A percentile compares a stretch with the other conserved stretches of the same genome.
phyloP scores from a whole-genome alignment of 2,113 vertebrate genomes.

The Columba janthina region DNA sequence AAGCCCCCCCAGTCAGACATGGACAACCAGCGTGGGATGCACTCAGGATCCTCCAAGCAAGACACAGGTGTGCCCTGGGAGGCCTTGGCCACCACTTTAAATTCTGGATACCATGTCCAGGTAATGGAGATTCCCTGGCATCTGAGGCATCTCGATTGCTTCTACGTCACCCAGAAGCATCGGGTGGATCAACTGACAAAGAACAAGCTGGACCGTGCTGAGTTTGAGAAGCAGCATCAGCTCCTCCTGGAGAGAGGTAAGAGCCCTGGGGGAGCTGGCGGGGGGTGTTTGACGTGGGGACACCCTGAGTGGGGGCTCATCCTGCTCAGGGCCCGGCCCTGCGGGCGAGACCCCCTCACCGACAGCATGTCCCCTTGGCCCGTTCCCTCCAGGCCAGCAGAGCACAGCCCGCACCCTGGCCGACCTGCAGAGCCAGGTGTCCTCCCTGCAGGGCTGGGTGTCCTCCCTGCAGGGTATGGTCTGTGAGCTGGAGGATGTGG shows the following conservation, averaged over 20 bases:
- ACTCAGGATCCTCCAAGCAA: neutral
- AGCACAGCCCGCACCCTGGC: neutral
- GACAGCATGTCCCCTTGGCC: neutral
- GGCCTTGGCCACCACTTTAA: neutral
- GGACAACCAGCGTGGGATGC: too few species aligned
- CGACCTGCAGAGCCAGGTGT: neutral
- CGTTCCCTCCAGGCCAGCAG: conserved; percentile 2
- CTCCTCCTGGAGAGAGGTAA: conserved; percentile 8
- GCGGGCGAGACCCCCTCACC: neutral
- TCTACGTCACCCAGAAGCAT: conserved; percentile 63
- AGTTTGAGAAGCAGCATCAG: conserved; percentile 63
- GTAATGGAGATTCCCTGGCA: too few species aligned
- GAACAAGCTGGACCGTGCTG: conserved; percentile 45
- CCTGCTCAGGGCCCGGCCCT: neutral
- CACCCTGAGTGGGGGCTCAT: neutral
- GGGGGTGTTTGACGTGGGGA: neutral
- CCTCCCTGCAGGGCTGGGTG: conserved; percentile 25
- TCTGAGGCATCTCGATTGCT: conserved; percentile 52
- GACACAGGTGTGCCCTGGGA: neutral
- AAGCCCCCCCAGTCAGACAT: too few species aligned
- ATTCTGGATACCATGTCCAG: too few species aligned
- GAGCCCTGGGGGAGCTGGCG: neutral
- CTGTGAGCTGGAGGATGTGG: conserved; percentile 28
- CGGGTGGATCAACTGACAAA: conserved; percentile 38
- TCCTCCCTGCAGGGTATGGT: conserved; percentile 60